A percentile compares a stretch with the other conserved stretches of the same genome.
Conservation (phyloP, 37 sponge, comb jelly and placozoan species). For the Hormiphora californensis region DNA sequence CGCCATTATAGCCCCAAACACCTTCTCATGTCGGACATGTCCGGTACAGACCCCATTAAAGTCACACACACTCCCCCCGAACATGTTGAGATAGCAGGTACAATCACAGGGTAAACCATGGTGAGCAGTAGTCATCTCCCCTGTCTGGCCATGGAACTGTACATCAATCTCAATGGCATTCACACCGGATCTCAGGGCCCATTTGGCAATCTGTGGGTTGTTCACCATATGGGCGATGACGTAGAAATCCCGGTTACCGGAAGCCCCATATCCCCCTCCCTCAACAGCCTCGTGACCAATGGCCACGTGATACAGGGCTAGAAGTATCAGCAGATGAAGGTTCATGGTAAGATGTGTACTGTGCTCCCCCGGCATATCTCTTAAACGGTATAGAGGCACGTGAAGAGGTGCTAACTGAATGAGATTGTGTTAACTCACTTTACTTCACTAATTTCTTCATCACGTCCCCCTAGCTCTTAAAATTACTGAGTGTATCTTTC, state of each 20-base stretch:
- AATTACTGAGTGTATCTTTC: too few species aligned
- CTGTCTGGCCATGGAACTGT: neutral
- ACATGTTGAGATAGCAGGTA: conserved; percentile 14
- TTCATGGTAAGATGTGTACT: too few species aligned
- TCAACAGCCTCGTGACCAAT: too few species aligned
- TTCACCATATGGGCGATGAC: conserved; percentile 8
- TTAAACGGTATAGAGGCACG: too few species aligned
- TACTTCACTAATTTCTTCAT: too few species aligned
- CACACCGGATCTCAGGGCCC: conserved; percentile 12
- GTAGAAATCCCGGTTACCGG: neutral
- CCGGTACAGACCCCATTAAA: conserved; percentile 1
- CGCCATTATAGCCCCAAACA: neutral
- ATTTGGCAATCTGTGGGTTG: neutral
- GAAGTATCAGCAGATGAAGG: too few species aligned
- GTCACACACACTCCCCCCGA: neutral
- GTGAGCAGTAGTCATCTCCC: neutral
- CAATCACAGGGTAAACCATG: neutral
- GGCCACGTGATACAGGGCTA: too few species aligned
- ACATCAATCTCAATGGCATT: neutral
- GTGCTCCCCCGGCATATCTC: too few species aligned
- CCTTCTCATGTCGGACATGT: neutral
- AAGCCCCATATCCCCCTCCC: neutral
- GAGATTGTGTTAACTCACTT: too few species aligned
- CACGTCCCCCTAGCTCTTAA: too few species aligned
- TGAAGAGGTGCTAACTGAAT: too few species aligned